phyloP scores from a whole-genome alignment of 2,888 invertebrate genomes.

The Chironomus riparius region DNA sequence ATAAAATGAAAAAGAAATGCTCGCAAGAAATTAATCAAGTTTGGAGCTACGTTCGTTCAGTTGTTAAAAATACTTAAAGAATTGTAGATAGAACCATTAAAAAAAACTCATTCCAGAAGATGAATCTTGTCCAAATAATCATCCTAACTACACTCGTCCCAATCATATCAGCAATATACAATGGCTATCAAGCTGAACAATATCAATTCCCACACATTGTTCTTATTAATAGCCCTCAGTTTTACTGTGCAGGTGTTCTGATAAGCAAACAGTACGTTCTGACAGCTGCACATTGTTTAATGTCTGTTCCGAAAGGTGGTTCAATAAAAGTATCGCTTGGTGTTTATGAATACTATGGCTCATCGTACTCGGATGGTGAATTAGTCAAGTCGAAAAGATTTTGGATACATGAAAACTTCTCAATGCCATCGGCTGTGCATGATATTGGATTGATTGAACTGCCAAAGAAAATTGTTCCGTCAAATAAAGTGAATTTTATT shows the following conservation, averaged over 20 bases:
- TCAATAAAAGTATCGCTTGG: not conserved
- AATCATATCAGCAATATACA: not conserved
- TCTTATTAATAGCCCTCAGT: not conserved
- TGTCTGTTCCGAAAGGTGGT: not conserved
- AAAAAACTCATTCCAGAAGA: too few relatives aligned
- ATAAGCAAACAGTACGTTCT: not conserved
- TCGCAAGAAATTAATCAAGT: too few relatives aligned
- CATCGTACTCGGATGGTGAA: not conserved
- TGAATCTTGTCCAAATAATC: too few relatives aligned
- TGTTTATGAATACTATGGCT: not conserved
- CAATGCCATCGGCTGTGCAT: not conserved
- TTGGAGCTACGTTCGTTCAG: too few relatives aligned
- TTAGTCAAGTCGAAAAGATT: not conserved
- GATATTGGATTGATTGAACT: not conserved
- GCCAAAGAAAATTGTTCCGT: not conserved
- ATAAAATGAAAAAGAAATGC: too few relatives aligned
- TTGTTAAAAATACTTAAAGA: too few relatives aligned
- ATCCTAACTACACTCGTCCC: too few relatives aligned
- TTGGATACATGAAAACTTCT: not conserved
- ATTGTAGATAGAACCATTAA: too few relatives aligned
- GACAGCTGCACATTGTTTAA: not conserved
- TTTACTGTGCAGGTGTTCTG: not conserved
- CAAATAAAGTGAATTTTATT: not conserved
- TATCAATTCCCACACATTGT: not conserved
- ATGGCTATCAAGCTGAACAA: not conserved